These are phyloP conservation scores for Silurus meridionalis DNA, from an alignment of 2,113 vertebrate genomes.

Conservation along the genomic window DNA sequence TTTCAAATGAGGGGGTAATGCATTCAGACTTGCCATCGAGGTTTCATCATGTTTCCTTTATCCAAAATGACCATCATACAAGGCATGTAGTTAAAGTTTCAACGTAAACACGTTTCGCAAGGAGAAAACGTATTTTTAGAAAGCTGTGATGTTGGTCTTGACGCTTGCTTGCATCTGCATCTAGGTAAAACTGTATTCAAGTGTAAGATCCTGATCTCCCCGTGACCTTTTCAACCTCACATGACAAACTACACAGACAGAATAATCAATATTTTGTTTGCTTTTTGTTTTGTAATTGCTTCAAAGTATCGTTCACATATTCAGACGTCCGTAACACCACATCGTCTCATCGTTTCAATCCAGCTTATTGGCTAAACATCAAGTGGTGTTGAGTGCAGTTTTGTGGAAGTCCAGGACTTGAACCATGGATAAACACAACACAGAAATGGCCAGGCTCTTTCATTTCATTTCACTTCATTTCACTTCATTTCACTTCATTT, in stretches of 20 bases:
- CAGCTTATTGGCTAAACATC: background rate
- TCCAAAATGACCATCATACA: conserved; percentile 40
- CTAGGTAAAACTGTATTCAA: background rate
- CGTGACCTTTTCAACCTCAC: background rate
- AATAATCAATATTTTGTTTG: conserved; percentile 13
- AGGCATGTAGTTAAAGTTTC: background rate
- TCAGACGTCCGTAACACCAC: background rate
- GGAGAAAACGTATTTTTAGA: background rate
- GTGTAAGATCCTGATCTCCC: background rate
- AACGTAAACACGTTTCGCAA: background rate
- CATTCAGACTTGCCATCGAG: conserved; percentile 30
- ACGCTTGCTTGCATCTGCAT: background rate
- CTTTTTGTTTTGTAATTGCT: conserved; percentile 26
- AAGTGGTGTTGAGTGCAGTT: background rate
- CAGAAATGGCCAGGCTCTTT: conserved; percentile 23
- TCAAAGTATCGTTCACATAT: background rate
- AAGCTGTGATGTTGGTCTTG: background rate
- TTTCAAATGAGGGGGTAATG: conserved; percentile 22
- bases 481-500: conserved; percentile 25
- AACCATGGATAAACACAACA: conserved; percentile 10
- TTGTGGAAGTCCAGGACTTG: background rate
- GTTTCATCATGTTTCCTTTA: conserved; percentile 44
- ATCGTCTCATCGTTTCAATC: background rate
- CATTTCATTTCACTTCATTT: conserved; percentile 8
- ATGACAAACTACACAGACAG: conserved; percentile 25